These are phyloP conservation scores for Alca torda DNA, from an alignment of 2,797 vertebrate genomes.

Conservation along the genomic window DNA sequence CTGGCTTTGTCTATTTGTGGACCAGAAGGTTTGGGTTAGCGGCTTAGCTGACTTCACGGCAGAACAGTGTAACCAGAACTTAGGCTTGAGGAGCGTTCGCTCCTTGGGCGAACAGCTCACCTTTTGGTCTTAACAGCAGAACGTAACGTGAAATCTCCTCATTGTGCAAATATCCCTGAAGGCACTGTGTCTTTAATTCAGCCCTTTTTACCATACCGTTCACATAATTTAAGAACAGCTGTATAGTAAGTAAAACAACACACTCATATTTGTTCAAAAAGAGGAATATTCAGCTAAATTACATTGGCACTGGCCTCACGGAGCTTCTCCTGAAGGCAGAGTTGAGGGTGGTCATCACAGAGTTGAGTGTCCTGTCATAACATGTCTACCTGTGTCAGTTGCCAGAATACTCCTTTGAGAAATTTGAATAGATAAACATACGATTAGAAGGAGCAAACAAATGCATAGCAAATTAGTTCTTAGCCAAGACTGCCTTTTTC, in stretches of 20 bases:
- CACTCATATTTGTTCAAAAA: slow-evolving; percentile 25
- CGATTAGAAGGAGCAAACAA: background rate
- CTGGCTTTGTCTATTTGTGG: background rate
- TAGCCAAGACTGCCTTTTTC: background rate
- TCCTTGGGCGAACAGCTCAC: background rate
- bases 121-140: background rate
- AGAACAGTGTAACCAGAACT: background rate
- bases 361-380: background rate
- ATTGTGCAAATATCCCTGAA: background rate
- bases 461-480: background rate
- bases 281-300: slow-evolving; percentile 6
- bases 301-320: background rate
- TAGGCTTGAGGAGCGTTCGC: fast-evolving
- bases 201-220: background rate
- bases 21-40: background rate
- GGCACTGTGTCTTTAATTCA: background rate
- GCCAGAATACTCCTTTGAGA: background rate
- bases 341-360: background rate
- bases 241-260: background rate
- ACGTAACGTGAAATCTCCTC: background rate
- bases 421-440: background rate
- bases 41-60: background rate
- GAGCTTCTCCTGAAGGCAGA: background rate
- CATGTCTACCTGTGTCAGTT: background rate
- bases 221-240: background rate